Base-by-base conservation (phyloP, 2,113 vertebrate genomes). In the Himantopus leucocephalus region DNA sequence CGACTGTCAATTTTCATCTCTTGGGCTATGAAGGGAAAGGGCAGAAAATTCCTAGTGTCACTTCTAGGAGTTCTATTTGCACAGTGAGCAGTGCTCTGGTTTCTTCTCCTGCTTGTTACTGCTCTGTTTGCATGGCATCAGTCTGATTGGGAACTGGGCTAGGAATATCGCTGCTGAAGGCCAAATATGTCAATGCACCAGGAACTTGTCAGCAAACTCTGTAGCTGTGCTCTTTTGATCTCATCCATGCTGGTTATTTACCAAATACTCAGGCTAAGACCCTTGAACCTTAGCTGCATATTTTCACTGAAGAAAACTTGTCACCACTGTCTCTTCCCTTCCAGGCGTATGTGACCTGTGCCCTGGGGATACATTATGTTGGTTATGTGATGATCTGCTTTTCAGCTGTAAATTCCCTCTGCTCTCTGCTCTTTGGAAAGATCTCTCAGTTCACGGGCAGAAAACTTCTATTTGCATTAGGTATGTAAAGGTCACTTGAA, bases 371-470 rank as follows among this genome's bases (percentile, higher is more conserved):
- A 97, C 98, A 98, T 27, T 98, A 92, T 0, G 98, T 99, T 23
- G 99, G 99, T 14, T 99, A 98, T 34, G 97, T 97, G 77, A 99
- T 99, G 99, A 99, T 99, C 98, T 99, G 99, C 96, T 99, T 99
- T 64, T 98, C 98, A 12, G 99, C 98, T 32, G 26, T 98, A 21
- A 98, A 99, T 73, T 98, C 99, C 1, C 48, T 99, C 24, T 98
- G 97, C 96, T 99, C 99, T 2, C 90, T 98, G 78, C 53, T 98
- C 7, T 99, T 98, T 1, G 99, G 99, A 53, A 98, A 97, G 92
- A 92, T 99, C 34, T 98, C 99, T 34, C 97, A 85, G 64, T 98
- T 98, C 96, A 99, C 98, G 0, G 99, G 99, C 30, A 98, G 99
- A 92, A 95, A 94, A 1, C 9, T 97, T 1, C 98, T 99, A 35